Evolutionary conservation across 2,888 invertebrate genomes (phyloP).

Genomic region (Chromoteleia sp.): DNA sequence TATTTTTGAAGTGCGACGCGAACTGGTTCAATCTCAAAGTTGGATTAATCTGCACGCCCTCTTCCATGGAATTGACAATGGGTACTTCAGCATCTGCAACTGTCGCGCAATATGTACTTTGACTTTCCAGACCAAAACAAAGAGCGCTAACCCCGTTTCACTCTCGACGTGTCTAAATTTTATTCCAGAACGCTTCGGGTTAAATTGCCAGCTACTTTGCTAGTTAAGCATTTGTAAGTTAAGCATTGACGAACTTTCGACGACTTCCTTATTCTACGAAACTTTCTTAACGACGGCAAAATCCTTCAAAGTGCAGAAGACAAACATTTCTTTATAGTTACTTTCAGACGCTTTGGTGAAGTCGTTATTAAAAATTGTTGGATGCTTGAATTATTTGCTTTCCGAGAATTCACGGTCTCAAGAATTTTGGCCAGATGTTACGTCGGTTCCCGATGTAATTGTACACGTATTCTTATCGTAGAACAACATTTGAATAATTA

Average conservation of each 20-base stretch:
- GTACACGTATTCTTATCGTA: background rate
- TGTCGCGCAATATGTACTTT: constrained; percentile 49
- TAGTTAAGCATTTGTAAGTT: constrained; percentile 40
- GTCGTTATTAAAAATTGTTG: background rate
- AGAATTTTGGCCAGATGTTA: background rate
- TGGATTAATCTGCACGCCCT: constrained; percentile 44
- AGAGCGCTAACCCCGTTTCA: background rate
- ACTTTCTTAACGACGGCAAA: constrained; percentile 32
- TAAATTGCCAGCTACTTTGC: constrained; percentile 49
- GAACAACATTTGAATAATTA: constrained; percentile 1
- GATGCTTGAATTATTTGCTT: background rate
- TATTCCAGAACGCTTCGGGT: constrained; percentile 18
- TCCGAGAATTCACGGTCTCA: background rate
- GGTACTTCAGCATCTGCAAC: constrained; percentile 19
- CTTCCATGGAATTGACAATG: constrained; percentile 36
- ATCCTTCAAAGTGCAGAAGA: constrained; percentile 13
- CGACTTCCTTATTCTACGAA: constrained; percentile 39
- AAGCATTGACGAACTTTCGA: constrained; percentile 55
- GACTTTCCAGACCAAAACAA: constrained; percentile 45
- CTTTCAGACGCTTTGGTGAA: background rate
- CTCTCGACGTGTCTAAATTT: constrained; percentile 1
- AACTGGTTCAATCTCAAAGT: constrained; percentile 52
- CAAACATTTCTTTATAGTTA: constrained; percentile 5
- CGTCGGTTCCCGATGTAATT: background rate
- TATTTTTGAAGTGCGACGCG: constrained; percentile 27